Conservation (phyloP, 1,140 invertebrate species). For the Liolophura sinensis region DNA sequence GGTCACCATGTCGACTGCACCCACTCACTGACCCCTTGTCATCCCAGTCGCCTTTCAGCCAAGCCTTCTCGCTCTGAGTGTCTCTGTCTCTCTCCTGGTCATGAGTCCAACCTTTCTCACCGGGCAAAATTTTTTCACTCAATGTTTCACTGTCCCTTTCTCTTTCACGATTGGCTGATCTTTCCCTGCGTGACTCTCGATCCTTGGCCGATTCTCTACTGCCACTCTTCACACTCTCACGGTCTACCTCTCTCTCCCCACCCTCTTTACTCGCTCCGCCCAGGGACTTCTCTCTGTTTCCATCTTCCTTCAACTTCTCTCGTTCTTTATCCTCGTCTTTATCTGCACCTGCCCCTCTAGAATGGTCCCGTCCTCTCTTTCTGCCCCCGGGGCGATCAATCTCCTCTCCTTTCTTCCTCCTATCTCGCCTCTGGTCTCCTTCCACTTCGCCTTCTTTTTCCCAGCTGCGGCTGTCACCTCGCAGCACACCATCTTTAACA, state of each 20-base stretch:
- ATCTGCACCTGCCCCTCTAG: slow-evolving; percentile 4
- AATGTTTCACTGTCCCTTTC: not conserved
- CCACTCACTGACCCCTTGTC: too few relatives aligned
- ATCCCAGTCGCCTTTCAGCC: too few relatives aligned
- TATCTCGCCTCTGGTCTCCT: not conserved
- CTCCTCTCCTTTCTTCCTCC: not conserved
- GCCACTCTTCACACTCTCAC: slow-evolving; percentile 1
- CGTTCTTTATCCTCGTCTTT: slow-evolving; percentile 28
- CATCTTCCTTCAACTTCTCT: slow-evolving; percentile 58
- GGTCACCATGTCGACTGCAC: too few relatives aligned
- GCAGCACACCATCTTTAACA: not conserved
- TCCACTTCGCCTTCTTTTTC: not conserved
- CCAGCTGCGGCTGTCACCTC: slow-evolving; percentile 7
- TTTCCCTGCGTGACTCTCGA: slow-evolving; percentile 2
- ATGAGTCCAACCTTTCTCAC: too few relatives aligned
- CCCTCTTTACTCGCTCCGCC: slow-evolving; percentile 55
- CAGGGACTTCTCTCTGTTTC: slow-evolving; percentile 55
- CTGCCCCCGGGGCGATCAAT: not conserved
- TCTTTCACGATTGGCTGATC: slow-evolving; percentile 1
- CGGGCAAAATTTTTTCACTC: too few relatives aligned
- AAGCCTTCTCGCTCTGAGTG: too few relatives aligned
- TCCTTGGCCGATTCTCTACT: slow-evolving; percentile 9
- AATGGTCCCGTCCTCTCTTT: not conserved
- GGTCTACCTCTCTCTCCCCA: slow-evolving; percentile 13
- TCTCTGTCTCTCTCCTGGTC: too few relatives aligned